A percentile compares a stretch with the other conserved stretches of the same genome.
These are phyloP conservation scores for Spermophilus dauricus DNA, from an alignment of 2,113 vertebrate species.

Conservation along the genomic window DNA sequence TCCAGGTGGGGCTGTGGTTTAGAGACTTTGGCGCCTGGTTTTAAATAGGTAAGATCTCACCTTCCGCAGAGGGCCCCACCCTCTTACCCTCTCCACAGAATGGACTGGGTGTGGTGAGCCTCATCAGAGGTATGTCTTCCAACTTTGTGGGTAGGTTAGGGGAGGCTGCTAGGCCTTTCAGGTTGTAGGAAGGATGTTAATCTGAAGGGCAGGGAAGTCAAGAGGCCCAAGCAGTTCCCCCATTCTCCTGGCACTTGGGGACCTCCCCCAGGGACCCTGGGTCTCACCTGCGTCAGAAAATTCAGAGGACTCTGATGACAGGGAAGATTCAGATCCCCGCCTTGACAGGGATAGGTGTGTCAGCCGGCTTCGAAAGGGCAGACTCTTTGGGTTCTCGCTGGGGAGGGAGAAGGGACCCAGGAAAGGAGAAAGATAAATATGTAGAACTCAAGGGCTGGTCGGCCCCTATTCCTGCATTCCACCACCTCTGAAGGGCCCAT, in stretches of 20 bases:
- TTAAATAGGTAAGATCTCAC: conserved; percentile 57
- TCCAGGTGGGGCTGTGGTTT: conserved; percentile 60
- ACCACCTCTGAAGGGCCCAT: not conserved
- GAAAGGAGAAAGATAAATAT: conserved; percentile 44
- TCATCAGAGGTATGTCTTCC: conserved; percentile 3
- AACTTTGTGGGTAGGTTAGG: not conserved
- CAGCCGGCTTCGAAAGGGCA: conserved; percentile 25
- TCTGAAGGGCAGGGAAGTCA: not conserved
- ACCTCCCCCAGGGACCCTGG: not conserved
- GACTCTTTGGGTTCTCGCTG: conserved; percentile 92
- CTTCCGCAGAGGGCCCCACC: conserved; percentile 4
- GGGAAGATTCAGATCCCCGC: conserved; percentile 68
- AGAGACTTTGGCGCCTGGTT: conserved; percentile 3
- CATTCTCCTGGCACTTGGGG: not conserved
- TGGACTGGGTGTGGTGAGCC: conserved; percentile 34
- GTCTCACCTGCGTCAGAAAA: conserved; percentile 93
- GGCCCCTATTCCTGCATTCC: not conserved
- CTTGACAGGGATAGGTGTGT: conserved; percentile 65
- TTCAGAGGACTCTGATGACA: conserved; percentile 89
- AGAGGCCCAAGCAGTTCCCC: not conserved
- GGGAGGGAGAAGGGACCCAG: conserved; percentile 79
- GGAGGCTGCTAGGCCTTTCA: not conserved
- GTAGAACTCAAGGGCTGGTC: not conserved
- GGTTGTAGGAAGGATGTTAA: conserved; percentile 14
- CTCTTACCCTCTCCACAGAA: not conserved